These are phyloP conservation scores for Oceanodroma leucorhoa DNA, from an alignment of 2,797 vertebrate genomes.

Conservation along the genomic window DNA sequence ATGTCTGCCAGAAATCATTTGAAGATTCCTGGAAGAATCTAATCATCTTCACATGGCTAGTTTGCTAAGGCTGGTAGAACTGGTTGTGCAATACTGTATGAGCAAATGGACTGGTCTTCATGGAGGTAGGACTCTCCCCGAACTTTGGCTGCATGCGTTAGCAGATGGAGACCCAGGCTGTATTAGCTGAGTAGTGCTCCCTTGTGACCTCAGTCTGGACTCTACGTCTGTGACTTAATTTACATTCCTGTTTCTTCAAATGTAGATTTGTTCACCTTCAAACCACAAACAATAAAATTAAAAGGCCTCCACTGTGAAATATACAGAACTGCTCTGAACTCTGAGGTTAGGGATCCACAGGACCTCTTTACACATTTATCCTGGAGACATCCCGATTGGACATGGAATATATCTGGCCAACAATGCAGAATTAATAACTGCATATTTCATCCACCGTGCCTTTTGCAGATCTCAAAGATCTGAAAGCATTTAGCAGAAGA, in stretches of 20 bases:
- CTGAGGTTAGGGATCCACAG: not conserved
- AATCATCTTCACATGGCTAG: not conserved
- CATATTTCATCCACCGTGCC: not conserved
- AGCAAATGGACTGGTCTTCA: not conserved
- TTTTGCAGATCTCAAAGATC: not conserved
- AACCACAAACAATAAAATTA: not conserved
- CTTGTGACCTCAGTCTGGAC: not conserved
- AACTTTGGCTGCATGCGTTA: not conserved
- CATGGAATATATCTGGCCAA: not conserved
- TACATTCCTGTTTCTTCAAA: not conserved
- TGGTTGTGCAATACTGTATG: not conserved
- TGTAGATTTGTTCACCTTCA: not conserved
- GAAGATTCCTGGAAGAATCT: not conserved
- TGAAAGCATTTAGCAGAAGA: not conserved
- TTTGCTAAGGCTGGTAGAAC: not conserved
- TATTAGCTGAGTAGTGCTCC: not conserved
- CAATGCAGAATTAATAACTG: not conserved
- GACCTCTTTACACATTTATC: not conserved
- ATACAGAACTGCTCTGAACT: not conserved
- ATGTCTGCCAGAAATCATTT: slow-evolving; percentile 7
- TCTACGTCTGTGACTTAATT: not conserved
- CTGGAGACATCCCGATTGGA: not conserved
- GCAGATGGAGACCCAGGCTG: not conserved
- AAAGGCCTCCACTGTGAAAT: not conserved
- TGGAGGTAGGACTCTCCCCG: not conserved